phyloP scores from a whole-genome alignment of 2,113 vertebrate species.

The Probosciger aterrimus region DNA sequence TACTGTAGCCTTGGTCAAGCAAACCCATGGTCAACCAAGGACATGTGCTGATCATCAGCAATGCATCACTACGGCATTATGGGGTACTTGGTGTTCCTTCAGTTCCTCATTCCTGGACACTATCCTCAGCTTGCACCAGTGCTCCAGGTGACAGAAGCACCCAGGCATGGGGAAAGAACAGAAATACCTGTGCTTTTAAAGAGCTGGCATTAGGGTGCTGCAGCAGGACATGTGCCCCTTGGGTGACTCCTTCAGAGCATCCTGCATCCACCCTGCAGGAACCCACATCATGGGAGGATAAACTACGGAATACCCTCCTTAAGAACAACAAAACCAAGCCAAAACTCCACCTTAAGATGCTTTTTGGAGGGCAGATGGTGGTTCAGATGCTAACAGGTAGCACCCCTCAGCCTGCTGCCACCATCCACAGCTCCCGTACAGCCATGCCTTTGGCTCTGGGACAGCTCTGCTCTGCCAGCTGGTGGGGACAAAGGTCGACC shows the following conservation, averaged over 20 bases:
- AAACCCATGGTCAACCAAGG: neutral
- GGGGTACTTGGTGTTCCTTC: no score
- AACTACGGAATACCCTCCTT: neutral
- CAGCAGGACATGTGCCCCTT: neutral
- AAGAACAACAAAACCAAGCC: neutral
- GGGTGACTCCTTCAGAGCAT: neutral
- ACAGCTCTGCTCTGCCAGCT: slow-evolving; percentile 40
- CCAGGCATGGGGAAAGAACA: rapidly evolving
- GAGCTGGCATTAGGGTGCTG: neutral
- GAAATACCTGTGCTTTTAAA: neutral
- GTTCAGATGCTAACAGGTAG: neutral
- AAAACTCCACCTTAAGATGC: neutral
- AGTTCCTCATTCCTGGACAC: neutral
- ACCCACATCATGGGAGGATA: neutral
- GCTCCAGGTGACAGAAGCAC: neutral
- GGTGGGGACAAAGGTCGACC: neutral
- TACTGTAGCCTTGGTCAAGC: neutral
- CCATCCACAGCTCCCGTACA: neutral
- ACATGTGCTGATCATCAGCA: neutral
- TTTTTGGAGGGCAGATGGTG: neutral
- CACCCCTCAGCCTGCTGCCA: neutral
- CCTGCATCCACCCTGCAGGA: neutral
- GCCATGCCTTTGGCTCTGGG: neutral
- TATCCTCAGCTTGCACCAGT: neutral
- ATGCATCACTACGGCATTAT: rapidly evolving